Evolutionary conservation across 2,888 invertebrate species (phyloP), one percentile per base, ranked within the genome.

Genomic region (Platycheirus albimanus): DNA sequence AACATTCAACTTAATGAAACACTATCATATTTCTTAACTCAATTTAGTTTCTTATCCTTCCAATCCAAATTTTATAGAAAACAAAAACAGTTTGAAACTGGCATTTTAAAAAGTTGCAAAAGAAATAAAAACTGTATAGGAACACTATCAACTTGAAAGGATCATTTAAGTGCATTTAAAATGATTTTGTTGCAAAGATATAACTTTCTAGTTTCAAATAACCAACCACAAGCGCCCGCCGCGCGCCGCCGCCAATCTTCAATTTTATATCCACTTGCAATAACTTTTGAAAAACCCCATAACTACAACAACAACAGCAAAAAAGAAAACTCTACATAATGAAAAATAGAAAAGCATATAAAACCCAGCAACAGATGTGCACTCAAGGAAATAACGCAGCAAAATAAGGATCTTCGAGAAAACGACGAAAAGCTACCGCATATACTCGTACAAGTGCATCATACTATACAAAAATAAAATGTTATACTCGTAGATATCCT

Each of bases 251-350:
- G n/a, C 20, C 43, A 58, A 52, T 66, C 41, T 51, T 24, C 67
- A 76, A 69, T 69, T 76, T 69, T 52, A 67, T 61, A 36, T 69
- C 36, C 76, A 61, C 76, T 76, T 30, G n/a, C n/a, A n/a, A 45
- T 45, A 76, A 76, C 63, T 69, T 15, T 47, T 45, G 1, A n/a
- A 3, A n/a, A n/a, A n/a, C n/a, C 19, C 41, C 33, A 33, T 17
- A 33, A 52, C 15, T 19, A 36, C 36, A 41, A 11, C 7, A 36
- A 36, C n/a, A 19, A 38, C 8, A 43, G 30, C 30, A 45, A 43
- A 20, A 33, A 19, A 38, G 1, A 19, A 56, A 19, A 47, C 45
- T 30, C 3, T 28, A 20, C 41, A 43, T 13, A 28, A 20, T 41
- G 15, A 58, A 28, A 28, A 19, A 51, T 10, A 61, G 11, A 15